Base-by-base conservation (phyloP, 2,113 vertebrate genomes). In the Pomatorhinus ruficollis region DNA sequence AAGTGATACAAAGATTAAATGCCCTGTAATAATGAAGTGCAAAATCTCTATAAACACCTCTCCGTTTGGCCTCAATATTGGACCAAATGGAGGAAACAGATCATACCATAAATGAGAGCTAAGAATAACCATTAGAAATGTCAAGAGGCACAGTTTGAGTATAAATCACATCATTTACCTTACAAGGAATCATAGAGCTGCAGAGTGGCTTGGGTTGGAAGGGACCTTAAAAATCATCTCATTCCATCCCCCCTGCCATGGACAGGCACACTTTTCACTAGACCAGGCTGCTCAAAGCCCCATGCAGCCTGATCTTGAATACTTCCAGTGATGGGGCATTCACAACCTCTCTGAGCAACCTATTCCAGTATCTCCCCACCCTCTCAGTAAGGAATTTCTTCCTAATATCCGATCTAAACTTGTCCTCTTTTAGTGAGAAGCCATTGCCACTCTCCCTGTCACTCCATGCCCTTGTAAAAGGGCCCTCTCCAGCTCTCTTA, bases 91-190 rank as follows among this genome's bases (percentile, higher is more conserved):
- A 90, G 66, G 89, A 93, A 88, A 77, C 13, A 53, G 72, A 92
- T 88, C 64, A 69, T 45, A 30, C 7, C 13, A 42, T 59, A 42
- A 89, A 52, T 63, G 72, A 75, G 54, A 66, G 27, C 54, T 81
- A 95, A 90, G 60, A 95, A 80, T 92, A 95, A 74, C 39, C 33
- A 47, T 39, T 12, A 74, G 40, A 83, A 93, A 89, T 72, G 27
- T 24, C 66, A 91, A 64, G 70, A 87, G 71, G 7, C 65, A 77
- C n/a, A 61, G 14, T 61, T 15, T 93, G 40, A 91, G 45, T 14
- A 54, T 25, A 89, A 92, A 54, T 59, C 74, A 74, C 59, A 59
- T 33, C 37, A 86, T 88, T 86, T 90, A 61, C 39, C 63, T 85
- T 80, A 79, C 61, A 82, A 69, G 71, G 71, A 90, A 83, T 63